Evolutionary conservation across 2,888 invertebrate genomes (phyloP).

Genomic region (Marasmarcha lunaedactyla): DNA sequence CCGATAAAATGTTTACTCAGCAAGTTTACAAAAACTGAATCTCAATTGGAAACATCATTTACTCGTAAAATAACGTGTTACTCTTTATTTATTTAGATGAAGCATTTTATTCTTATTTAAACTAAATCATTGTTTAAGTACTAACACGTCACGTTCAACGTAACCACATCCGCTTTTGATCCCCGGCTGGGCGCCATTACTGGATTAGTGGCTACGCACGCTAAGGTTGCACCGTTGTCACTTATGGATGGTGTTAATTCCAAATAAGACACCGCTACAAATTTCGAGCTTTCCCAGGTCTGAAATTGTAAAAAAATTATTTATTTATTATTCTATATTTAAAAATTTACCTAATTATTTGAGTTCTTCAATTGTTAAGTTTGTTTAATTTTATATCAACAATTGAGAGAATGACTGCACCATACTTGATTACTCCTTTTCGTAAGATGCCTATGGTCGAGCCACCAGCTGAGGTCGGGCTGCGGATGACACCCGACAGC

Average conservation of each 20-base stretch:
- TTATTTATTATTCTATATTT: no score
- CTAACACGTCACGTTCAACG: constrained; percentile 62
- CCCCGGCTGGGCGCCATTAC: constrained; percentile 52
- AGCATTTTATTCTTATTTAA: no score
- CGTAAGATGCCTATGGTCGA: constrained; percentile 51
- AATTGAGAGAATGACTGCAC: no score
- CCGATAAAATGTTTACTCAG: no score
- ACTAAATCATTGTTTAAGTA: no score
- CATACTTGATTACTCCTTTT: constrained; percentile 61
- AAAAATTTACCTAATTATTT: no score
- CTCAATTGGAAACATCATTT: no score
- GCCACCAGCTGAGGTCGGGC: constrained; percentile 60
- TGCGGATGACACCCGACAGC: constrained; percentile 55
- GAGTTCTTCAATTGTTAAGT: no score
- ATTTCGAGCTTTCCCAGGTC: constrained; percentile 41
- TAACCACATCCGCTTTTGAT: constrained; percentile 56
- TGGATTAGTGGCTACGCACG: constrained; percentile 57
- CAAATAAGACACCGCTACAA: constrained; percentile 44
- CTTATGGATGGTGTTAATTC: constrained; percentile 41
- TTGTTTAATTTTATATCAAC: no score
- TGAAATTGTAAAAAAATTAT: constrained; percentile 24
- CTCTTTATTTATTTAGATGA: no score
- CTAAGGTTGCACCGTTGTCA: constrained; percentile 53
- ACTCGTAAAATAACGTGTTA: no score
- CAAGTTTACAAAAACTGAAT: no score